These are phyloP conservation scores for Petrophora chlorosata DNA, from an alignment of 2,888 invertebrate genomes.

Conservation along the genomic window DNA sequence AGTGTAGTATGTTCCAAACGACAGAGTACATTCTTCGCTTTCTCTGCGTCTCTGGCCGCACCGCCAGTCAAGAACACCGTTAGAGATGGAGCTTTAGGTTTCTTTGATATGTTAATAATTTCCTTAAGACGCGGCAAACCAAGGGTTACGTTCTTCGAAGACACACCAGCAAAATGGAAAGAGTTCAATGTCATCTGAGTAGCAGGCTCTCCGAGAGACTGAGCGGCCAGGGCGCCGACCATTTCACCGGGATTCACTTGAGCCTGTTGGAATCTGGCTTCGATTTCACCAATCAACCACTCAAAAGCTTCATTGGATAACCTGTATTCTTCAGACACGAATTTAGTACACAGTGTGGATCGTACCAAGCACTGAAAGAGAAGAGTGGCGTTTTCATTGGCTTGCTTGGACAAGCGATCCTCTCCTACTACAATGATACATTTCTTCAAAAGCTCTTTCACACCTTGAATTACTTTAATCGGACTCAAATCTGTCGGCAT, in stretches of 20 bases:
- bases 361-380: conserved; percentile 97
- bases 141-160: conserved; percentile 99
- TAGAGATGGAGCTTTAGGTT: conserved; percentile 99
- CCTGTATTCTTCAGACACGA: conserved; percentile 97
- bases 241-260: conserved; percentile 98
- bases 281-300: conserved; percentile 99
- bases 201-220: conserved; percentile 99
- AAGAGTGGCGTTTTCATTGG: conserved; percentile 98
- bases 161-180: conserved; percentile 99
- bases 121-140: conserved; percentile 99
- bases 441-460: conserved; percentile 93
- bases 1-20: conserved; percentile 98
- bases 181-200: conserved; percentile 99
- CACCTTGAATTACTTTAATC: conserved; percentile 94
- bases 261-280: conserved; percentile 98
- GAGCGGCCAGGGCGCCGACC: conserved; percentile 99
- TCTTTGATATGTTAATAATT: conserved; percentile 99
- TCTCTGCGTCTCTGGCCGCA: conserved; percentile 99
- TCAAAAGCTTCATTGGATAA: conserved; percentile 98
- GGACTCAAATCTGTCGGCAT: conserved; percentile 97
- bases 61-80: conserved; percentile 99
- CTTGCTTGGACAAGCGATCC: conserved; percentile 97
- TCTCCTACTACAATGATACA: conserved; percentile 97
- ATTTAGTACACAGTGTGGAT: conserved; percentile 97
- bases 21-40: conserved; percentile 99